Evolutionary conservation across 2,113 vertebrate species (phyloP).

Genomic region (Prunella himalayana): DNA sequence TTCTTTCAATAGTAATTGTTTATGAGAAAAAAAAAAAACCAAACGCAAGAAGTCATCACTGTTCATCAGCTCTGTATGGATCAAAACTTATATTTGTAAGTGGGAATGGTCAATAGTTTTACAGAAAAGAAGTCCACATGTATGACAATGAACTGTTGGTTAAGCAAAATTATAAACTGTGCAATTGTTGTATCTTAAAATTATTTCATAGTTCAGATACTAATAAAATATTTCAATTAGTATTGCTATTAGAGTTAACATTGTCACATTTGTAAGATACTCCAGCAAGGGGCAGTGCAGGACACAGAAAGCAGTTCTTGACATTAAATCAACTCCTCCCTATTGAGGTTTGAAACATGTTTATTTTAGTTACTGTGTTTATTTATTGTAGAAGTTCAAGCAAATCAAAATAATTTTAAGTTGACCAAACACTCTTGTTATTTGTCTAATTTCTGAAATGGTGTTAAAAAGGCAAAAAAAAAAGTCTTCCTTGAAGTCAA

Average conservation of each 20-base stretch:
- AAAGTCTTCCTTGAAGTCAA: background rate
- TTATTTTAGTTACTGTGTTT: background rate
- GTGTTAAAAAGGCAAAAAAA: background rate
- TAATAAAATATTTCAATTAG: background rate
- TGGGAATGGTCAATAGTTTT: background rate
- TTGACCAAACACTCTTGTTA: background rate
- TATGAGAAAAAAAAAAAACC: background rate
- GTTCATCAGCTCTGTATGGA: background rate
- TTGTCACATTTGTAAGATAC: slow-evolving; percentile 15
- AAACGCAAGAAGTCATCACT: background rate
- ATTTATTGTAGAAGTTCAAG: background rate
- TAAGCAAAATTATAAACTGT: background rate
- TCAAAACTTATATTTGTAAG: background rate
- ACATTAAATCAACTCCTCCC: background rate
- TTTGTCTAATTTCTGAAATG: background rate
- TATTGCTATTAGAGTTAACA: background rate
- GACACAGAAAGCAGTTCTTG: slow-evolving; percentile 24
- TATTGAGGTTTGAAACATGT: background rate
- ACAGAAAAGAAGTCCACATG: background rate
- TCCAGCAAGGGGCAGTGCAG: slow-evolving; percentile 71
- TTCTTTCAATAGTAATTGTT: background rate
- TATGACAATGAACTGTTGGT: background rate
- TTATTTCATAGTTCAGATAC: background rate
- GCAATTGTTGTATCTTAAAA: background rate
- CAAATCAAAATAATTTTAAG: background rate